phyloP scores from a whole-genome alignment of 2,888 invertebrate genomes.

The Catocala sponsa region DNA sequence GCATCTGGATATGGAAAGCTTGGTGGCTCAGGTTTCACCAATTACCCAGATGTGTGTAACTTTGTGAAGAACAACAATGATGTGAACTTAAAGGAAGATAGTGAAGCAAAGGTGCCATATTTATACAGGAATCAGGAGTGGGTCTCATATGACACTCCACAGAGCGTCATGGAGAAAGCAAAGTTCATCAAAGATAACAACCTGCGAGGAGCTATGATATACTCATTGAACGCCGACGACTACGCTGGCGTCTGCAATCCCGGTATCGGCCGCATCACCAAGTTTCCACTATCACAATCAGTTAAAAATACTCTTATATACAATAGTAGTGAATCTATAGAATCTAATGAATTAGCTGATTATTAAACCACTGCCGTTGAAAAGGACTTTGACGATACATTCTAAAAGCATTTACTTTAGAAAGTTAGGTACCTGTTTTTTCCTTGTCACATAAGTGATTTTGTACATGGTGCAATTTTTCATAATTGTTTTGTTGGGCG shows the following conservation, averaged over 20 bases:
- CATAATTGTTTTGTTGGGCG: slow-evolving; percentile 60
- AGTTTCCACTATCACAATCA: slow-evolving; percentile 63
- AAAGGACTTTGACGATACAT: slow-evolving; percentile 5
- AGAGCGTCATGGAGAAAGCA: slow-evolving; percentile 92
- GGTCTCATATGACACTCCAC: slow-evolving; percentile 93
- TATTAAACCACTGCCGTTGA: background rate
- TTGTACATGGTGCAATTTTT: slow-evolving; percentile 83
- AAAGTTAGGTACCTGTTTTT: slow-evolving; percentile 77
- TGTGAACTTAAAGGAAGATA: slow-evolving; percentile 88
- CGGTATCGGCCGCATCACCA: slow-evolving; percentile 31
- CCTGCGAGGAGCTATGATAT: slow-evolving; percentile 95
- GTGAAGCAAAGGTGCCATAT: slow-evolving; percentile 93
- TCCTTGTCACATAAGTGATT: slow-evolving; percentile 82
- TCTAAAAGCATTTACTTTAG: slow-evolving; percentile 27
- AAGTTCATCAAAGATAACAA: slow-evolving; percentile 89
- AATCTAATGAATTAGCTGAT: background rate
- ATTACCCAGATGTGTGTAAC: slow-evolving; percentile 91
- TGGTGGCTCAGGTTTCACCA: slow-evolving; percentile 91
- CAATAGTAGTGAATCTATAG: background rate
- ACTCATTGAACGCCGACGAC: slow-evolving; percentile 94
- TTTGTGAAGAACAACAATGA: slow-evolving; percentile 88
- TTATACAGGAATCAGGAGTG: slow-evolving; percentile 91
- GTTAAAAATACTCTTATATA: slow-evolving; percentile 58
- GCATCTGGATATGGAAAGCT: slow-evolving; percentile 90
- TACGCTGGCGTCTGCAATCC: slow-evolving; percentile 87